A percentile compares a stretch with the other conserved stretches of the same genome.
These are phyloP conservation scores for Enteromius mattozi DNA, from an alignment of 2,797 vertebrate genomes.

Conservation along the genomic window DNA sequence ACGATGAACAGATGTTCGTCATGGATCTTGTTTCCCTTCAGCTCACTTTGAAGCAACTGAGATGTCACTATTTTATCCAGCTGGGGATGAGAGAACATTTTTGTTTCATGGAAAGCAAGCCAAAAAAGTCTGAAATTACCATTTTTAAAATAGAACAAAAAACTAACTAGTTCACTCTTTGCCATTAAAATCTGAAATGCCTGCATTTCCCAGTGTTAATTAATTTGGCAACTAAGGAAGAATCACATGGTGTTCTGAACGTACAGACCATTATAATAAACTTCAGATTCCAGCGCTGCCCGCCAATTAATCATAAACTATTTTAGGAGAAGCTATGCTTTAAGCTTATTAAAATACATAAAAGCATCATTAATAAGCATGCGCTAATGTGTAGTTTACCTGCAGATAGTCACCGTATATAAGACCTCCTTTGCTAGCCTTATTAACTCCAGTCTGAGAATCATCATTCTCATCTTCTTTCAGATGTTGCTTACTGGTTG, in stretches of 20 bases:
- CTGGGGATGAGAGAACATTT: constrained; percentile 74
- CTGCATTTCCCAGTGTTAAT: not conserved
- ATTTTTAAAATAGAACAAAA: not conserved
- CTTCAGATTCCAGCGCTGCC: not conserved
- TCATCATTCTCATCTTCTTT: constrained; percentile 79
- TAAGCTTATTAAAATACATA: not conserved
- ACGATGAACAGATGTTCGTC: constrained; percentile 98
- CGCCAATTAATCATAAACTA: constrained; percentile 15
- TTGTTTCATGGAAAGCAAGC: not conserved
- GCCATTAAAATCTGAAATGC: not conserved
- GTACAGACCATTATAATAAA: not conserved
- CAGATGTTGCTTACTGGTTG: constrained; percentile 73
- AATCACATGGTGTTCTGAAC: not conserved
- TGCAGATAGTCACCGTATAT: constrained; percentile 91
- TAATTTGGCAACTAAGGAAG: not conserved
- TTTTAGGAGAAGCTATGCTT: constrained; percentile 14
- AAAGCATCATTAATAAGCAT: not conserved
- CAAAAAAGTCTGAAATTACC: not conserved
- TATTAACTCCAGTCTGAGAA: constrained; percentile 87
- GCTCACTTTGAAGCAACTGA: constrained; percentile 91
- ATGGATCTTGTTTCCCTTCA: constrained; percentile 92
- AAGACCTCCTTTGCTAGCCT: constrained; percentile 87
- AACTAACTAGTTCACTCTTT: not conserved
- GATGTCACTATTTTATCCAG: constrained; percentile 90
- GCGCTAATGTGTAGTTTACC: constrained; percentile 72